Conservation (phyloP, 2,797 vertebrate genomes). For the Sebastes taczanowskii region DNA sequence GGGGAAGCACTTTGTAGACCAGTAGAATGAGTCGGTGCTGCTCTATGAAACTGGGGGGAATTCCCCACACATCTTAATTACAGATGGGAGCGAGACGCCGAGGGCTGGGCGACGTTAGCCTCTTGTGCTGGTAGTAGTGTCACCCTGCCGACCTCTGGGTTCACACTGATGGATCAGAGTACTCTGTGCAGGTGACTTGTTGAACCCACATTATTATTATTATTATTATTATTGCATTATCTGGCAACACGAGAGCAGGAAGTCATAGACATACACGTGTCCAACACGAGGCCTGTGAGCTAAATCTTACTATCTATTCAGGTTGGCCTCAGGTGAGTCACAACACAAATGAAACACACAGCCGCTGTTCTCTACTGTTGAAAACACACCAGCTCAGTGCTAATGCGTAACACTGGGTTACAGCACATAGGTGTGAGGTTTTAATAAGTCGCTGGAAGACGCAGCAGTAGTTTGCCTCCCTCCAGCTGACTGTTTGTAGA, state of each 20-base stretch:
- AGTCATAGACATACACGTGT: neutral
- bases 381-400: neutral
- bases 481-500: neutral
- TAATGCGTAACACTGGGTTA: neutral
- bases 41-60: constrained; percentile 57
- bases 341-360: neutral
- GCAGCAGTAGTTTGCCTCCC: neutral
- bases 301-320: too few relatives aligned
- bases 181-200: neutral
- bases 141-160: neutral
- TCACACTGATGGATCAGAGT: neutral
- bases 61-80: constrained; percentile 65
- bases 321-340: neutral
- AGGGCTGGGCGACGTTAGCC: neutral
- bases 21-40: constrained; percentile 23
- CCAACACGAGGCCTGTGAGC: neutral
- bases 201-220: neutral
- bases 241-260: neutral
- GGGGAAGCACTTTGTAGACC: constrained; percentile 41
- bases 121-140: neutral
- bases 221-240: neutral
- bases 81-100: neutral
- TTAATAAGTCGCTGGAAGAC: neutral
- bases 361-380: neutral
- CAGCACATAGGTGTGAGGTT: neutral